Percentiles rank a stretch among this genome's conserved stretches.
Evolutionary conservation across 2,797 vertebrate genomes (phyloP).

Genomic region (Cynodonichthys magdalenae): DNA sequence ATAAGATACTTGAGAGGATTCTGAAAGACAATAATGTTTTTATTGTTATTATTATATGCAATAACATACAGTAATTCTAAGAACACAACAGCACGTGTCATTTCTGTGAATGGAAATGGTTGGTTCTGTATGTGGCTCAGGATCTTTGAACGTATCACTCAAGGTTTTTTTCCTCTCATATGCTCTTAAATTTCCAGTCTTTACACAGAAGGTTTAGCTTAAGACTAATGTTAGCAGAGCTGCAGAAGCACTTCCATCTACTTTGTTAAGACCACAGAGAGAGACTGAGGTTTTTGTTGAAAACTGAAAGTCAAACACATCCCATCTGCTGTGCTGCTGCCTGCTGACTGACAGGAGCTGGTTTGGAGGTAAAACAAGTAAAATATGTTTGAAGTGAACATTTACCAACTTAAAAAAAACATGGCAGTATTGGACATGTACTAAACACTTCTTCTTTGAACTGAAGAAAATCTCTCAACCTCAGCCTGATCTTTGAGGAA

Average conservation of each 20-base stretch:
- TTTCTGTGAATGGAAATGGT: too few relatives aligned
- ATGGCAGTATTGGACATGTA: neutral
- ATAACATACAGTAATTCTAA: too few relatives aligned
- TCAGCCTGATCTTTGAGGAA: too few relatives aligned
- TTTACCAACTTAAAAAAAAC: neutral
- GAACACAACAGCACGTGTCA: too few relatives aligned
- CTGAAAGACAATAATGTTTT: too few relatives aligned
- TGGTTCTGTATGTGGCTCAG: too few relatives aligned
- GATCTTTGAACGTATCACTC: neutral
- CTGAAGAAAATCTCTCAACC: too few relatives aligned
- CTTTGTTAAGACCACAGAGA: slow-evolving; percentile 1
- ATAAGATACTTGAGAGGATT: too few relatives aligned
- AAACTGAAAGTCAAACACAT: slow-evolving; percentile 17
- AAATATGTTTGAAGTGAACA: slow-evolving; percentile 11
- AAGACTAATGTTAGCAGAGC: slow-evolving; percentile 13
- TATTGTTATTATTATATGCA: too few relatives aligned
- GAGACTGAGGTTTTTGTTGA: slow-evolving; percentile 16
- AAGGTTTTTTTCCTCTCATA: neutral
- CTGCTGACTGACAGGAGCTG: slow-evolving; percentile 12
- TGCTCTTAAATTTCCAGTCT: slow-evolving; percentile 15
- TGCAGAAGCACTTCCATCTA: slow-evolving; percentile 7
- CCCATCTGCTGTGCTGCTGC: slow-evolving; percentile 18
- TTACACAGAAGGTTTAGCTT: slow-evolving; percentile 27
- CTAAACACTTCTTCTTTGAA: neutral
- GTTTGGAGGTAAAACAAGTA: slow-evolving; percentile 7